Conservation (phyloP, 2,888 invertebrate species). For the Cerastis rubricosa region DNA sequence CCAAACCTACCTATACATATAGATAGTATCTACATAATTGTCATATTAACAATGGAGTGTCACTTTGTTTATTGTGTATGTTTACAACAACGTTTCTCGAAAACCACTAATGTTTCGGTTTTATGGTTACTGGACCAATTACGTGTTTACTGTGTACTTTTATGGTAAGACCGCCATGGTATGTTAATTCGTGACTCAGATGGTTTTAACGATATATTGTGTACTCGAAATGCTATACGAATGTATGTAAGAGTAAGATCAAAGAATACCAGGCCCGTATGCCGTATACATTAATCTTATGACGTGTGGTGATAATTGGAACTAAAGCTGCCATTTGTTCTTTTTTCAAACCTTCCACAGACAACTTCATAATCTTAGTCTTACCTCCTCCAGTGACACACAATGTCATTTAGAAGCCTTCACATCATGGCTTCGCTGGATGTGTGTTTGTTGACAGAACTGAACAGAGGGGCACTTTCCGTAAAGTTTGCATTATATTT, state of each 20-base stretch:
- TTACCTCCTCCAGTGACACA: too few species aligned
- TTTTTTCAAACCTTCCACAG: background rate
- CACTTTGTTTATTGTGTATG: slow-evolving; percentile 19
- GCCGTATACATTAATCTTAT: background rate
- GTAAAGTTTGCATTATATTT: too few species aligned
- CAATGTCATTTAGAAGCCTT: too few species aligned
- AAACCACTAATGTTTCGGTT: slow-evolving; percentile 19
- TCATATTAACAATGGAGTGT: background rate
- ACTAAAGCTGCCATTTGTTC: background rate
- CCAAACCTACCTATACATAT: background rate
- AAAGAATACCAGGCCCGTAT: too few species aligned
- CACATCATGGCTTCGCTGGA: too few species aligned
- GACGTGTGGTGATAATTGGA: background rate
- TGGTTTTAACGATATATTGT: background rate
- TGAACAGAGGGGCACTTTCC: too few species aligned
- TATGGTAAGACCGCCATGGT: slow-evolving; percentile 8
- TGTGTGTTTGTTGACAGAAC: too few species aligned
- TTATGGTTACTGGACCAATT: slow-evolving; percentile 13
- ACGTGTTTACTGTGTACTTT: background rate
- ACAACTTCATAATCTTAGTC: too few species aligned
- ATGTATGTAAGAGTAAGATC: too few species aligned
- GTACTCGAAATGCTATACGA: background rate
- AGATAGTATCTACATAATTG: background rate
- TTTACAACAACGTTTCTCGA: background rate
- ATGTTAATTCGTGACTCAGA: slow-evolving; percentile 22